Base-by-base conservation (phyloP, 2,888 invertebrate genomes). In the Chouioia cunea region DNA sequence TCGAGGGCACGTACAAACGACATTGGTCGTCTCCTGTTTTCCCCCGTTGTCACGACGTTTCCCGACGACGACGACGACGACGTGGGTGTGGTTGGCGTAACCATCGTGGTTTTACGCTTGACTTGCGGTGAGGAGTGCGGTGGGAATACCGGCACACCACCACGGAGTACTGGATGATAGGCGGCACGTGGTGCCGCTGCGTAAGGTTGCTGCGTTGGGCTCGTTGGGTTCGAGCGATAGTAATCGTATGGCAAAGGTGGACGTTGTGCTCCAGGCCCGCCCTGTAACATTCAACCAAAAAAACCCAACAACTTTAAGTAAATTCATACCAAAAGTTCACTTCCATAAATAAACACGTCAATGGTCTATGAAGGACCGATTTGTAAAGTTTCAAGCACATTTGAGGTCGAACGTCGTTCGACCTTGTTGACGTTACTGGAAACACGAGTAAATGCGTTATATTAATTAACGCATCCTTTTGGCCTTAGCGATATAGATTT, bases 1-100 rank as follows among this genome's bases (percentile, higher is more conserved):
- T 96, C 95, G 43, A 96, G 89, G 56, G 96, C 96, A 77, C 95
- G 90, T 71, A 95, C 94, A 87, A 96, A 95, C 74, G 94, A 94
- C 88, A 96, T 94, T 56, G 96, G 96, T 71, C 96, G 89, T 70
- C 92, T 87, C 22, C 88, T 86, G 53, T 86, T 86, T 77, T 88
- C 85, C 44, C 77, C 79, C 8, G 74, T 71, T 63, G 86, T 85
- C 50, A 86, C 85, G 52, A 87, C 85, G 16, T 85, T 83, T 10
- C 77, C 76, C 86, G 77, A 87, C 85, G 47, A 76, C 78, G 47
- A 48, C 47, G 22, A 72, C 74, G 87, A 85, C 58, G 87, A 86
- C 73, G 88, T 88, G 72, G 88, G 83, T 53, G 86, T 82, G 18
- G 87, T 86, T 4, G 87, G 86, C 16, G 86, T 84, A 6, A 77